Percentiles rank a stretch among this genome's conserved stretches.
Conservation (phyloP, 2,113 vertebrate species). For the Uropsilus gracilis region DNA sequence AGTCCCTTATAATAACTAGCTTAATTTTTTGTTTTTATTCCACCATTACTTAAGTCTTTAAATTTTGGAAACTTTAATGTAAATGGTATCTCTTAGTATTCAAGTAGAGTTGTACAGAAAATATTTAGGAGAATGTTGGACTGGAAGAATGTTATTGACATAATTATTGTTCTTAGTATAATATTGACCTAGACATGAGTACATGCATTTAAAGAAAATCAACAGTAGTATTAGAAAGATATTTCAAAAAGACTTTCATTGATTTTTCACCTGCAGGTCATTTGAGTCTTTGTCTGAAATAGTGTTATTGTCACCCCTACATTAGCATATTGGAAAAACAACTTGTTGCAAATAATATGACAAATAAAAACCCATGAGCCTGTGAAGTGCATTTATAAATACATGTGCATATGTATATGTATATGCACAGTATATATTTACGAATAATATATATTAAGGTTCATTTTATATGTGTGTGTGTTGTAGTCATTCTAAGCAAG, state of each 20-base stretch:
- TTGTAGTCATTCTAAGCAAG: neutral
- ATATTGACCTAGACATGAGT: neutral
- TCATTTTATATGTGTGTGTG: too few species aligned
- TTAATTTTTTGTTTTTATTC: neutral
- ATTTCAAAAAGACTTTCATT: neutral
- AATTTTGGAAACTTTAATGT: neutral
- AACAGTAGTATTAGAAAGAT: neutral
- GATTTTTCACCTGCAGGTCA: neutral
- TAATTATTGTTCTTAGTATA: neutral
- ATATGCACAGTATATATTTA: neutral
- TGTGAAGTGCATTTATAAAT: too few species aligned
- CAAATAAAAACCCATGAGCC: too few species aligned
- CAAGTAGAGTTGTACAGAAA: neutral
- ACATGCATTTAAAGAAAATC: constrained; percentile 10
- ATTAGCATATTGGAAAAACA: neutral
- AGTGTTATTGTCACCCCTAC: neutral
- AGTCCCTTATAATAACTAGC: neutral
- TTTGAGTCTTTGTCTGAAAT: neutral
- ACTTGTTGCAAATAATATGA: neutral
- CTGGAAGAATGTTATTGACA: neutral
- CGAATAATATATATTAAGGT: too few species aligned
- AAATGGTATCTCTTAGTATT: neutral
- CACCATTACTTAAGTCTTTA: neutral
- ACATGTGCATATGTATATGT: neutral
- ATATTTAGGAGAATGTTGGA: neutral